Conservation (phyloP, 2,113 vertebrate species). For the Chloropsis hardwickii region DNA sequence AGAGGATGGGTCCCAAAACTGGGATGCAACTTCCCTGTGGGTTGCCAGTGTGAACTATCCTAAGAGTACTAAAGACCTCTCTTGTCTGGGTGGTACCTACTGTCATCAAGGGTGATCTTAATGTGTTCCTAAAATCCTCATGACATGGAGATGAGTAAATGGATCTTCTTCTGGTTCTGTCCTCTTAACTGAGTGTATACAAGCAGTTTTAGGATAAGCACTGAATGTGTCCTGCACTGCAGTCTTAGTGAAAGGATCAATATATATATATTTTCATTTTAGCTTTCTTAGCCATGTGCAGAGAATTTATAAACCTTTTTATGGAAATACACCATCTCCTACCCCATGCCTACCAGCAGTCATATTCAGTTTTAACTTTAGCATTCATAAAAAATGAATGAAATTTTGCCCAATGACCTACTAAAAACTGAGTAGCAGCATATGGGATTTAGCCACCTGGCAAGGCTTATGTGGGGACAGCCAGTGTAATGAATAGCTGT, state of each 20-base stretch:
- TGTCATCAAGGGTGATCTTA: fast-evolving
- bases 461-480: not conserved
- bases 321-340: not conserved
- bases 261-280: not conserved
- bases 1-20: not conserved
- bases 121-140: not conserved
- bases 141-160: not conserved
- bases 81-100: not conserved
- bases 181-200: not conserved
- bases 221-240: not conserved
- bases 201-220: not conserved
- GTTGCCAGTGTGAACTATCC: fast-evolving
- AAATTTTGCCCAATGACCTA: not conserved
- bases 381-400: not conserved
- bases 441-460: not conserved
- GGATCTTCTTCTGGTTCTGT: not conserved
- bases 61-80: not conserved
- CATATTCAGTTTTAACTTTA: not conserved
- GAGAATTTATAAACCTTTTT: not conserved
- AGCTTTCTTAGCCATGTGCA: not conserved
- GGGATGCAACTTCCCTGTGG: not conserved
- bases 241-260: not conserved
- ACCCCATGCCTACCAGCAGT: not conserved
- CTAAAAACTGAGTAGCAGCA: not conserved
- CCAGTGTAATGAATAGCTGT: not conserved